Evolutionary conservation across 2,888 invertebrate species (phyloP), one percentile per base, ranked within the genome.

Genomic region (Perizoma flavofasciatum): DNA sequence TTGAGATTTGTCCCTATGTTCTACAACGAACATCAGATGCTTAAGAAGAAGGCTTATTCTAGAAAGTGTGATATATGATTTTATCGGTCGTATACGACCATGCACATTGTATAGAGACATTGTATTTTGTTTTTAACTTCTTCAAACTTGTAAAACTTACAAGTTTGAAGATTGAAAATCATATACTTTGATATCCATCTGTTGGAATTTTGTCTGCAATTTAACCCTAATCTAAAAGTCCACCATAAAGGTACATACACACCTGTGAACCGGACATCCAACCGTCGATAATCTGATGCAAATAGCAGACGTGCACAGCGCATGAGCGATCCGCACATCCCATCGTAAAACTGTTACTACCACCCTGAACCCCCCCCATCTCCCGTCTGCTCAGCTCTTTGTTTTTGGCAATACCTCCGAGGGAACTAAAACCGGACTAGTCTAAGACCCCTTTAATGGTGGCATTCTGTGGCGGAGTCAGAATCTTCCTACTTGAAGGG

Each of bases 271-370:
- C 62, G 50, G 58, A 58, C 61, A 50, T 54, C 70, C 73, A 73
- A 74, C 70, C 74, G 82, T 86, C 88, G 79, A 87, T 88, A 88
- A 85, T 82, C 82, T 81, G 82, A 89, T 90, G 89, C 90, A 90
- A 89, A 90, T 89, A 85, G 78, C 75, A 81, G 79, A 75, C 81
- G 72, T 73, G 86, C 88, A 88, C 11, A 76, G 87, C 90, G 90
- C 90, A 89, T 89, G 90, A 86, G 89, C 89, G 83, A 78, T 79
- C 76, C 79, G 82, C 77, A 83, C 85, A 86, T 86, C 87, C 85
- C 86, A 83, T 89, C 91, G 88, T 92, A 91, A 91, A 92, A 89
- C 82, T 81, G 88, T 88, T 83, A 89, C 87, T 84, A 77, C 86
- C 82, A 77, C 77, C 76, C 77, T 71, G 61, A 58, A 55, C 68